A percentile compares a stretch with the other conserved stretches of the same genome.
Evolutionary conservation across 2,113 vertebrate genomes (phyloP).

Genomic region (Chloroceryle aenea): DNA sequence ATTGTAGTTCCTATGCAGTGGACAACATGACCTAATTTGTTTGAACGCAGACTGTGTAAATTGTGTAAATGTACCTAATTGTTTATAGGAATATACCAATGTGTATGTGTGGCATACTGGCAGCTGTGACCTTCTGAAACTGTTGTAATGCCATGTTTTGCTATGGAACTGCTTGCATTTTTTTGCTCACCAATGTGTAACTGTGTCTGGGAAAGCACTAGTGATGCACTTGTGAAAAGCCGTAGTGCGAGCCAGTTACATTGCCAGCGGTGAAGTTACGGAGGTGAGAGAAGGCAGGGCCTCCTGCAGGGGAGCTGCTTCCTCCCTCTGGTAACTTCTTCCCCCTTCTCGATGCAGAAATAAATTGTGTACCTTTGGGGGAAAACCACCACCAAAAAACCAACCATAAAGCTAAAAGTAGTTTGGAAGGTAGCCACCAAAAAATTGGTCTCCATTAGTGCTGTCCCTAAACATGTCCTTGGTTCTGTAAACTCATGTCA

Average conservation of each 20-base stretch:
- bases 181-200: conserved; percentile 71
- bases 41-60: conserved; percentile 83
- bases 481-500: conserved; percentile 60
- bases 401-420: background rate
- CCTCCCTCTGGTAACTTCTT: background rate
- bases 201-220: conserved; percentile 80
- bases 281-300: conserved; percentile 16
- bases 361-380: background rate
- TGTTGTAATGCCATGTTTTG: conserved; percentile 79
- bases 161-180: conserved; percentile 78
- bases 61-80: conserved; percentile 78
- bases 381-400: background rate
- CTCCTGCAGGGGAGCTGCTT: conserved; percentile 21
- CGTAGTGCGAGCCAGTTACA: background rate
- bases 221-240: conserved; percentile 59
- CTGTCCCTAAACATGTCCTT: conserved; percentile 63
- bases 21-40: conserved; percentile 79
- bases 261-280: background rate
- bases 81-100: conserved; percentile 80
- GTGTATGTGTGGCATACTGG: conserved; percentile 76
- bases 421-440: background rate
- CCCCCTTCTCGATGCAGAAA: background rate
- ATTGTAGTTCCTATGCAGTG: conserved; percentile 69
- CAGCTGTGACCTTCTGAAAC: conserved; percentile 75
- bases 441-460: conserved; percentile 66